These are phyloP conservation scores for Drosophila ohnishii DNA, from an alignment of 1,140 invertebrate genomes.

Conservation along the genomic window DNA sequence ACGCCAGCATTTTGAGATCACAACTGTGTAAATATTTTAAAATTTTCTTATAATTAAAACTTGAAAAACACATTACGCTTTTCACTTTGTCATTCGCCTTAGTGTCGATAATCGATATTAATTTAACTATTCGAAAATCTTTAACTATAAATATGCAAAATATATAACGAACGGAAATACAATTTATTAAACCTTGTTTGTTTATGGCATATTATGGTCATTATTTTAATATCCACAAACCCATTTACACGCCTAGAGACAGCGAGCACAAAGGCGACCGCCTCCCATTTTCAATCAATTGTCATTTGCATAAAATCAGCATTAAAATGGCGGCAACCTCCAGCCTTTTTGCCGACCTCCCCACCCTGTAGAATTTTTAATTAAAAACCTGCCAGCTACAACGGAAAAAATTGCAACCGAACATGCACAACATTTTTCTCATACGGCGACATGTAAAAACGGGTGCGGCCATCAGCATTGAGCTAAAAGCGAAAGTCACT, in stretches of 20 bases:
- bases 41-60: background rate
- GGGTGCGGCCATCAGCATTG: background rate
- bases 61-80: too few species aligned
- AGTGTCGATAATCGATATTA: background rate
- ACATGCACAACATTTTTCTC: slow-evolving; percentile 49
- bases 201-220: slow-evolving; percentile 70
- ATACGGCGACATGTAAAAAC: slow-evolving; percentile 3
- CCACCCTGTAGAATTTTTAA: slow-evolving; percentile 51
- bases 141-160: slow-evolving; percentile 1
- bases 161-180: slow-evolving; percentile 20
- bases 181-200: slow-evolving; percentile 68
- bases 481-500: slow-evolving; percentile 65
- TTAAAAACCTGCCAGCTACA: slow-evolving; percentile 55
- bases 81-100: background rate
- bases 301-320: slow-evolving; percentile 76
- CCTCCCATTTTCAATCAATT: slow-evolving; percentile 66
- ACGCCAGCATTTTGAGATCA: background rate
- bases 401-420: slow-evolving; percentile 43
- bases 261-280: slow-evolving; percentile 12
- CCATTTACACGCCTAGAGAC: slow-evolving; percentile 13
- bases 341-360: slow-evolving; percentile 13
- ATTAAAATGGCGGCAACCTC: slow-evolving; percentile 56
- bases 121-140: slow-evolving; percentile 12
- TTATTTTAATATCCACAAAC: slow-evolving; percentile 69
- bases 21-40: background rate